A percentile compares a stretch with the other conserved stretches of the same genome.
phyloP scores from a whole-genome alignment of 2,888 invertebrate species.

The Caenorhabditis zanzibari region DNA sequence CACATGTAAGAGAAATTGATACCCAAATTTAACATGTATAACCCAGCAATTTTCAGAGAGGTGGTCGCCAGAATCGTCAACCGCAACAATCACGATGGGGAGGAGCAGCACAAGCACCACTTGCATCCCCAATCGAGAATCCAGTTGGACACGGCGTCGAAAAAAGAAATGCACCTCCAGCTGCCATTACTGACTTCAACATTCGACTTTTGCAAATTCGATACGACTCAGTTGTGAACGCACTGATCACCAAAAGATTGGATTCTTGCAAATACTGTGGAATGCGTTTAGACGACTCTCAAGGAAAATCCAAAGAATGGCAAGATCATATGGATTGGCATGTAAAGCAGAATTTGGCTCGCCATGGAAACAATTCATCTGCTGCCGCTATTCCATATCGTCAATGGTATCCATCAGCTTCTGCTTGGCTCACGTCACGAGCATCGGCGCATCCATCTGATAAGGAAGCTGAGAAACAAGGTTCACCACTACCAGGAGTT shows the following conservation, averaged over 20 bases:
- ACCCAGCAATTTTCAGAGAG: constrained; percentile 21
- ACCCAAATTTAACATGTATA: background rate
- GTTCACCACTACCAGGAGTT: constrained; percentile 39
- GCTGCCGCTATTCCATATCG: constrained; percentile 15
- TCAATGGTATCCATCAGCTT: constrained; percentile 50
- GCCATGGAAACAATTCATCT: constrained; percentile 1
- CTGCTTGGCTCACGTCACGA: constrained; percentile 37
- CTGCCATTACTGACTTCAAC: constrained; percentile 79
- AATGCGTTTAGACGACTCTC: constrained; percentile 89
- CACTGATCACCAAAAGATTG: constrained; percentile 88
- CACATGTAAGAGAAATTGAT: constrained; percentile 1
- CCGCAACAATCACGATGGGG: constrained; percentile 16
- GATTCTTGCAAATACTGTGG: constrained; percentile 98
- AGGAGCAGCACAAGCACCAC: constrained; percentile 3
- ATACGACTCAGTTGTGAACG: constrained; percentile 88
- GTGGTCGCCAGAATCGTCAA: constrained; percentile 23
- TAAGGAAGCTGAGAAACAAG: constrained; percentile 19
- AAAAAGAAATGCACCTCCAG: constrained; percentile 84
- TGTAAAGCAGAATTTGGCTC: constrained; percentile 90
- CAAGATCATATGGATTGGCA: constrained; percentile 96
- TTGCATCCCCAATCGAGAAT: background rate
- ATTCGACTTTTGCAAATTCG: constrained; percentile 83
- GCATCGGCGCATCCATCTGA: constrained; percentile 42
- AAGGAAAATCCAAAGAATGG: constrained; percentile 58
- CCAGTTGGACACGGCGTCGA: constrained; percentile 36